These are phyloP conservation scores for Malurus cyaneus DNA, from an alignment of 2,113 vertebrate species.

Conservation along the genomic window DNA sequence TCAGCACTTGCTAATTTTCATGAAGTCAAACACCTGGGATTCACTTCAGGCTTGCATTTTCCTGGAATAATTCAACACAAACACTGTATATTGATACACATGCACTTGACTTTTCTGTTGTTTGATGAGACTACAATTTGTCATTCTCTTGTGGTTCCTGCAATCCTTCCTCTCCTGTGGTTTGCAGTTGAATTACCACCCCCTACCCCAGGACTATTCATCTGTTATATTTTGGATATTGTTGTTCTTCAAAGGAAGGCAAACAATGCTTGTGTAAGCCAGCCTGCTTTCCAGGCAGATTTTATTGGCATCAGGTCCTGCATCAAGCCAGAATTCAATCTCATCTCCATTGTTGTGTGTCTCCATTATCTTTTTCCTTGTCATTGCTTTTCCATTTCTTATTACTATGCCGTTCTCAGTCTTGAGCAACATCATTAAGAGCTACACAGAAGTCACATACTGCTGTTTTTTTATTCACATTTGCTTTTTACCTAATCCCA, in stretches of 20 bases:
- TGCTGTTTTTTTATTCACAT: background rate
- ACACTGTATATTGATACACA: background rate
- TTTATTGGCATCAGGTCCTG: background rate
- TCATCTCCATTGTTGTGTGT: background rate
- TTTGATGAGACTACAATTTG: background rate
- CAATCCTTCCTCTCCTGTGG: background rate
- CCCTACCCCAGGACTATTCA: background rate
- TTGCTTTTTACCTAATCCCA: background rate
- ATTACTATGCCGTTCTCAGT: background rate
- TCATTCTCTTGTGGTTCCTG: background rate
- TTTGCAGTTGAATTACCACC: background rate
- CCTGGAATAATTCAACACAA: conserved; percentile 2
- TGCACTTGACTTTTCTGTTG: background rate
- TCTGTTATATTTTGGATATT: background rate
- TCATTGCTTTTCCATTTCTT: background rate
- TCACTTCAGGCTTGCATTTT: background rate
- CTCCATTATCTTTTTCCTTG: background rate
- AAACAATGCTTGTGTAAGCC: background rate
- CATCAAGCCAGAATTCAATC: background rate
- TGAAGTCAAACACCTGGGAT: background rate
- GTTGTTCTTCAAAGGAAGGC: background rate
- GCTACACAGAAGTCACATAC: background rate
- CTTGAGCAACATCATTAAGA: background rate
- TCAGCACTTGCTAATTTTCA: background rate
- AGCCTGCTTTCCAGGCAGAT: background rate